Evolutionary conservation across 2,113 vertebrate genomes (phyloP).

Genomic region (Rhinogobius similis): DNA sequence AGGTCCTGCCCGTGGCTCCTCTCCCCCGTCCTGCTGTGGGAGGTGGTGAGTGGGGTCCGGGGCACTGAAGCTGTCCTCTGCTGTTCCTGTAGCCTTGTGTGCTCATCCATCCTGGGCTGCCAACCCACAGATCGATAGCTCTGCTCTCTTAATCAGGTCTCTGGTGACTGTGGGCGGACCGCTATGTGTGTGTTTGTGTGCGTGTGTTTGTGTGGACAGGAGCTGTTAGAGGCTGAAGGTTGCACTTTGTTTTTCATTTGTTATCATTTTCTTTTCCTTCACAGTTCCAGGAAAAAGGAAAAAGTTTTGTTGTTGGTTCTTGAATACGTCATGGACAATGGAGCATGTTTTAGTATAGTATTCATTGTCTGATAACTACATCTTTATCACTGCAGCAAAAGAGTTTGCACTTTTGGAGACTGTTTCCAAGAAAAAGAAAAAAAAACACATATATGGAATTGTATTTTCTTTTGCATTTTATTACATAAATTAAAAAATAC

Average conservation of each 20-base stretch:
- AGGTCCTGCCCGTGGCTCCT: constrained; percentile 34
- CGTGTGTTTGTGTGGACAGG: constrained; percentile 47
- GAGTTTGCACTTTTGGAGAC: too few relatives aligned
- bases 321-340: not conserved
- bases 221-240: constrained; percentile 37
- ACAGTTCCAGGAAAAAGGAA: constrained; percentile 41
- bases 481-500: not conserved
- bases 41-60: constrained; percentile 54
- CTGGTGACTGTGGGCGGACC: constrained; percentile 72
- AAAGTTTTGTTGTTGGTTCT: constrained; percentile 43
- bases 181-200: constrained; percentile 21
- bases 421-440: too few relatives aligned
- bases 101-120: constrained; percentile 79
- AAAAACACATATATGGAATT: not conserved
- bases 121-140: constrained; percentile 77
- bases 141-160: constrained; percentile 83
- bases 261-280: constrained; percentile 32
- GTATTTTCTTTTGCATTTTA: not conserved
- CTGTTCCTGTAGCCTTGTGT: constrained; percentile 67
- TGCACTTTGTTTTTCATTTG: constrained; percentile 60
- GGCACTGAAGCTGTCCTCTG: constrained; percentile 69
- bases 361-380: too few relatives aligned
- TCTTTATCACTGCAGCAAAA: too few relatives aligned
- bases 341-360: too few relatives aligned
- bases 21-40: constrained; percentile 49